A percentile compares a stretch with the other conserved stretches of the same genome.
These are phyloP conservation scores for Mustela lutreola DNA, from an alignment of 2,113 vertebrate species.

Conservation along the genomic window DNA sequence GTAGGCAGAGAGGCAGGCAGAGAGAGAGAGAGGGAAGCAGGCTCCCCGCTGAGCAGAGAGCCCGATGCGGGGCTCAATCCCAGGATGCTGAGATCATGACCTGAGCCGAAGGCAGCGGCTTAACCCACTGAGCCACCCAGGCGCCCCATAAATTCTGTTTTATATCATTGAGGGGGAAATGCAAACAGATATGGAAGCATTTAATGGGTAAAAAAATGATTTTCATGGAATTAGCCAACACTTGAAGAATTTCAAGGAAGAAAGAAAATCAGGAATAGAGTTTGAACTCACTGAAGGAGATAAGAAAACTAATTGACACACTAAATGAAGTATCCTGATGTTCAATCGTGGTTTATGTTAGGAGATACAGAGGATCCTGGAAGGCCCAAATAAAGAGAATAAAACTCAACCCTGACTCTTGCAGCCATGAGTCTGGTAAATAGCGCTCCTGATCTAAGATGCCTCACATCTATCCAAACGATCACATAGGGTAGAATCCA, in stretches of 20 bases:
- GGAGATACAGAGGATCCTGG: background rate
- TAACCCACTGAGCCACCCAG: no score
- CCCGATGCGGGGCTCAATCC: no score
- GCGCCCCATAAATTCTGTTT: slow-evolving; percentile 24
- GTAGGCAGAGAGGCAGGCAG: no score
- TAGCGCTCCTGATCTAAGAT: background rate
- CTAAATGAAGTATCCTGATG: background rate
- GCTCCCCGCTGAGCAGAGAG: no score
- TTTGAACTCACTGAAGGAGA: background rate
- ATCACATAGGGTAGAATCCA: background rate
- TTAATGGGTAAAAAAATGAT: background rate
- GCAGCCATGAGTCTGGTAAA: background rate
- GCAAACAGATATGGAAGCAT: slow-evolving; percentile 6
- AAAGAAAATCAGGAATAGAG: background rate
- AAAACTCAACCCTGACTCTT: background rate
- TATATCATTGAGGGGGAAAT: background rate
- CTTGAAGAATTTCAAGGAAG: slow-evolving; percentile 18
- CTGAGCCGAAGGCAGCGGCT: no score
- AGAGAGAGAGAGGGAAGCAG: no score
- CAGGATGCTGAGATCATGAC: no score
- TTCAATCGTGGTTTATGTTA: background rate
- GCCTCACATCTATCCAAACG: background rate
- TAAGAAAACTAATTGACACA: background rate
- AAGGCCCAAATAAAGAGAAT: background rate
- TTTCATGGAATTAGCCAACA: slow-evolving; percentile 23